Evolutionary conservation across 2,888 invertebrate species (phyloP).

Genomic region (Coelopa pilipes): DNA sequence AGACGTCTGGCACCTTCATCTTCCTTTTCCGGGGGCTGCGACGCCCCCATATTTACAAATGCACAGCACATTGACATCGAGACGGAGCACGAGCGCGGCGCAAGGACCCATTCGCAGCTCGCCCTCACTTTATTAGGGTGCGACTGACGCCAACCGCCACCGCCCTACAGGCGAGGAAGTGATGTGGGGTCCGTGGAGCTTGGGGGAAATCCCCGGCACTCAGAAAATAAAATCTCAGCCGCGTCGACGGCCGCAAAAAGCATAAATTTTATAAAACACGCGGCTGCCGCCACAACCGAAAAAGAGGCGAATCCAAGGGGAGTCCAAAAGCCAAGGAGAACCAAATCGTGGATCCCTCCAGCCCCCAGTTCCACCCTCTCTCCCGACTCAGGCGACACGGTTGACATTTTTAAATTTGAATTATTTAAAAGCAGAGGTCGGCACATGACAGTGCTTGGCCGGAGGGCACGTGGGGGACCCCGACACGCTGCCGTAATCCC

Average conservation of each 20-base stretch:
- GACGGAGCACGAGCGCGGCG: no score
- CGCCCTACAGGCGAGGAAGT: neutral
- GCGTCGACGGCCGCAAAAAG: conserved; percentile 34
- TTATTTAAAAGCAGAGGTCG: conserved; percentile 38
- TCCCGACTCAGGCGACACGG: neutral
- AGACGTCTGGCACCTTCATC: neutral
- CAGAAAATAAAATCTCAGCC: conserved; percentile 36
- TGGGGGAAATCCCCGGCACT: neutral
- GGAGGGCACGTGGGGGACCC: no score
- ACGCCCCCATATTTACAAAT: conserved; percentile 23
- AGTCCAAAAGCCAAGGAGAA: no score
- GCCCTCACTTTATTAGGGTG: neutral
- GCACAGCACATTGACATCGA: conserved; percentile 24
- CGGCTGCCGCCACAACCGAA: conserved; percentile 13
- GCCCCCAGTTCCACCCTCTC: no score
- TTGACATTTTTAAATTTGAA: conserved; percentile 41
- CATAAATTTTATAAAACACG: conserved; percentile 41
- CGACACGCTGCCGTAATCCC: no score
- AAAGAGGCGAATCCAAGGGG: neutral
- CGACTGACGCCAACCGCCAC: neutral
- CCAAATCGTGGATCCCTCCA: no score
- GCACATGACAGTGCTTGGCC: conserved; percentile 1
- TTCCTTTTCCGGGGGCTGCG: neutral
- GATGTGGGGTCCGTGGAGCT: conserved; percentile 3
- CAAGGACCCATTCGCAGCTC: neutral